phyloP scores from a whole-genome alignment of 2,888 invertebrate genomes.

The Cephus pygmeus region DNA sequence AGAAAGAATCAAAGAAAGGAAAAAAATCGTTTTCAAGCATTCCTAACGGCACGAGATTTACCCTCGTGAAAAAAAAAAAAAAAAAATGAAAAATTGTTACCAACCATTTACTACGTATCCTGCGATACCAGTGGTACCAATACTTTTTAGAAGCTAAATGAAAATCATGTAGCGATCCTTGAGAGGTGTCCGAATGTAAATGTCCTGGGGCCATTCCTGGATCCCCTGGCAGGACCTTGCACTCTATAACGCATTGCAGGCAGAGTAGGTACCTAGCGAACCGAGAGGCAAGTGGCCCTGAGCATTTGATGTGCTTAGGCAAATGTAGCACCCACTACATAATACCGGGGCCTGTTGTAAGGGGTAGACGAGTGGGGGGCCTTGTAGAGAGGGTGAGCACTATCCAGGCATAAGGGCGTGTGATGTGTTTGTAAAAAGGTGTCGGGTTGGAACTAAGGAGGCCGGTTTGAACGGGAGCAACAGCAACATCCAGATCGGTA shows the following conservation, averaged over 20 bases:
- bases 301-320: slow-evolving; percentile 60
- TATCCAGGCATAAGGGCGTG: slow-evolving; percentile 54
- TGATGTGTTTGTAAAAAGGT: slow-evolving; percentile 67
- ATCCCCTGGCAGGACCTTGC: neutral
- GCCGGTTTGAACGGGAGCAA: slow-evolving; percentile 31
- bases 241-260: slow-evolving; percentile 10
- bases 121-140: too few species aligned
- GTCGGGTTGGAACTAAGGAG: slow-evolving; percentile 65
- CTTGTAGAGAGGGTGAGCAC: slow-evolving; percentile 5
- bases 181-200: neutral
- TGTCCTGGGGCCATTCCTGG: neutral
- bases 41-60: too few species aligned
- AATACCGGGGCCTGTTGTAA: slow-evolving; percentile 28
- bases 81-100: too few species aligned
- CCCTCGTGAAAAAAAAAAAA: too few species aligned
- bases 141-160: too few species aligned
- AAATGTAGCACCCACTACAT: slow-evolving; percentile 59
- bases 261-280: slow-evolving; percentile 47
- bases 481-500: too few species aligned
- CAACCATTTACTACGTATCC: too few species aligned
- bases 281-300: slow-evolving; percentile 47
- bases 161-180: too few species aligned
- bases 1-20: too few species aligned
- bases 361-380: slow-evolving; percentile 24
- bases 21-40: too few species aligned